These are phyloP conservation scores for Agrotis clavis DNA, from an alignment of 2,888 invertebrate genomes.

Conservation along the genomic window DNA sequence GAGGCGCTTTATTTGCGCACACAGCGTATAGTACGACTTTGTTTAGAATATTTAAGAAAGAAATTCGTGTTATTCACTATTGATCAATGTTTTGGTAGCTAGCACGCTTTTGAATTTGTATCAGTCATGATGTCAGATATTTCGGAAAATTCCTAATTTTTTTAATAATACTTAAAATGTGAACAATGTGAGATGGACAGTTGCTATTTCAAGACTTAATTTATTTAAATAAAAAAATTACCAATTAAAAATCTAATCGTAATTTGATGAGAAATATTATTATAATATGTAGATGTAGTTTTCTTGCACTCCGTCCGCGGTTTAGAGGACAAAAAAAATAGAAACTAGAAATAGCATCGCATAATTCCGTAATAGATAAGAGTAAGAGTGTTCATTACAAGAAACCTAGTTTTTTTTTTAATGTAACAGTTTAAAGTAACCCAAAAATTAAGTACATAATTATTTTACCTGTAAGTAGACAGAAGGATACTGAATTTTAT, in stretches of 20 bases:
- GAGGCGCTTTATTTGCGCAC: too few relatives aligned
- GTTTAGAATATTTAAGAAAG: not conserved
- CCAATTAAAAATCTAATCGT: conserved; percentile 1
- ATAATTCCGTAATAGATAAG: conserved; percentile 50
- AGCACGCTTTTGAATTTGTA: not conserved
- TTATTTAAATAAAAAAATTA: not conserved
- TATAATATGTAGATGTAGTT: conserved; percentile 13
- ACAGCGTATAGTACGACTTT: too few relatives aligned
- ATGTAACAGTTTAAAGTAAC: conserved; percentile 18
- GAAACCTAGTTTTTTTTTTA: conserved; percentile 5
- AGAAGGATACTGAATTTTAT: conserved; percentile 8
- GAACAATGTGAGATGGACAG: not conserved
- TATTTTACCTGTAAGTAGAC: conserved; percentile 20
- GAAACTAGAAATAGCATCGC: conserved; percentile 38
- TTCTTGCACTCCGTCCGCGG: conserved; percentile 53
- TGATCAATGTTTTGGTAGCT: not conserved
- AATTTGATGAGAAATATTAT: conserved; percentile 10
- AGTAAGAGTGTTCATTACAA: conserved; percentile 19
- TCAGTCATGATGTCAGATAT: too few relatives aligned
- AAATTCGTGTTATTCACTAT: not conserved
- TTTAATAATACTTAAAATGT: not conserved
- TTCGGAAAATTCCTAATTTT: not conserved
- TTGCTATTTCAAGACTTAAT: not conserved
- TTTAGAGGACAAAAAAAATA: conserved; percentile 32
- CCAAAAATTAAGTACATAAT: conserved; percentile 44